Base-by-base conservation (phyloP, 2,888 invertebrate species). In the Platycnemis pennipes region DNA sequence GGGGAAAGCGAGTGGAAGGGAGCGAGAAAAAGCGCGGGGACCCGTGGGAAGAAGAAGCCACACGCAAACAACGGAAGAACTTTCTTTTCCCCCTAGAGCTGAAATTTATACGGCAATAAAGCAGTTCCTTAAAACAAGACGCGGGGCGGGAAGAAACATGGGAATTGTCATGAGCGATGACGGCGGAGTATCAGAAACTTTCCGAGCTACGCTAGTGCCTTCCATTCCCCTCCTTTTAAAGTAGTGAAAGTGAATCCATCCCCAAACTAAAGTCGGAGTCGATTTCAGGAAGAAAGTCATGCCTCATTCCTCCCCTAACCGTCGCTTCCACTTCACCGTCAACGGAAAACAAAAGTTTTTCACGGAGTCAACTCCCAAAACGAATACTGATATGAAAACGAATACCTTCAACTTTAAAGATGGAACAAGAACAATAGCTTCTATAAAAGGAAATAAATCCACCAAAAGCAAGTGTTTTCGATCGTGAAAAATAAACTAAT, bases 91-190 rank as follows among this genome's bases (percentile, higher is more conserved):
- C 44, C 63, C 37, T 37, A 44, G 63, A 44, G 91, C 44, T 63
- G 77, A 63, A 91, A 91, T 63, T 91, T 91, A 91, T 91, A 63
- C 56, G 63, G 63, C 91, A 91, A 91, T 91, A 91, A 91, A 91
- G 63, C 63, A 91, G 91, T 91, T 3, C 69, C 44, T 44, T 63
- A 63, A 45, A 91, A 63, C 91, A 69, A 91, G 56, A 63, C 63
- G 37, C 16, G 44, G n/a, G n/a, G 44, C 56, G 91, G 44, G 44
- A 91, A 56, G 91, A 91, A 91, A 91, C 91, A 91, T 63, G 91
- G 44, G 63, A 69, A 69, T 91, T 63, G 91, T 91, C 91, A 63
- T 63, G 77, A 77, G 37, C 77, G n/a, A 37, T 37, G 77, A 77
- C 37, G 37, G 26, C 44, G 26, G 91, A 26, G 63, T 56, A 91